phyloP scores from a whole-genome alignment of 2,797 vertebrate genomes.

The Ctenopoma kingsleyae region DNA sequence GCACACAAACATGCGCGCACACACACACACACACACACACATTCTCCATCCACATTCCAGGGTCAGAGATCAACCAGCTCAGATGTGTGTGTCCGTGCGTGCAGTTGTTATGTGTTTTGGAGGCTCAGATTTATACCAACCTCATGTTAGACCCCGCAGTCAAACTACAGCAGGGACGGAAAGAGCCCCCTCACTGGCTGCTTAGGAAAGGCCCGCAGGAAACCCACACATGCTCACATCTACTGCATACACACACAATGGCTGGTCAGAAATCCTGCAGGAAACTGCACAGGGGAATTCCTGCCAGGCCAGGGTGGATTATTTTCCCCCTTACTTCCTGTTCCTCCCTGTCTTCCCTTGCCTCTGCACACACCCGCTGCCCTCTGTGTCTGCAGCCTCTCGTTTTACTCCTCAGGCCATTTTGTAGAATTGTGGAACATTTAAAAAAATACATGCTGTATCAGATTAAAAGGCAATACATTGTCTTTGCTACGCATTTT shows the following conservation, averaged over 20 bases:
- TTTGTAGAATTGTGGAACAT: conserved; percentile 43
- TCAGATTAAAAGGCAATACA: conserved; percentile 3
- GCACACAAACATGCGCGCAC: conserved; percentile 33
- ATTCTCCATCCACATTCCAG: conserved; percentile 55
- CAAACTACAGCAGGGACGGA: conserved; percentile 77
- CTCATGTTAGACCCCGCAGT: conserved; percentile 82
- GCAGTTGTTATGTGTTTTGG: conserved; percentile 66
- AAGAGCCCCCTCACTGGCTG: conserved; percentile 67
- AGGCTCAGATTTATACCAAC: conserved; percentile 81
- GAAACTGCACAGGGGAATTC: conserved; percentile 84
- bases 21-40: conserved; percentile 22
- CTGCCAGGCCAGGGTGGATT: conserved; percentile 75
- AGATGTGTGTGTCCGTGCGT: conserved; percentile 62
- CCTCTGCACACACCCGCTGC: conserved; percentile 37
- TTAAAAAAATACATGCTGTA: conserved; percentile 34
- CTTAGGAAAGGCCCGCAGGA: conserved; percentile 69
- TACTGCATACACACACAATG: conserved; percentile 57
- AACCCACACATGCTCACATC: conserved; percentile 29
- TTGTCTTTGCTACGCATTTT: not conserved
- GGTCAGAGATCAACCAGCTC: conserved; percentile 77
- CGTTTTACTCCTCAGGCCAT: conserved; percentile 46
- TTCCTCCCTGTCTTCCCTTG: conserved; percentile 60
- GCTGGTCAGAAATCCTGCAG: conserved; percentile 78
- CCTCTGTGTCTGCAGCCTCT: conserved; percentile 46
- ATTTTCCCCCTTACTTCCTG: conserved; percentile 79